A percentile compares a stretch with the other conserved stretches of the same genome.
Evolutionary conservation across 2,113 vertebrate genomes (phyloP).

Genomic region (Prunella fulvescens): DNA sequence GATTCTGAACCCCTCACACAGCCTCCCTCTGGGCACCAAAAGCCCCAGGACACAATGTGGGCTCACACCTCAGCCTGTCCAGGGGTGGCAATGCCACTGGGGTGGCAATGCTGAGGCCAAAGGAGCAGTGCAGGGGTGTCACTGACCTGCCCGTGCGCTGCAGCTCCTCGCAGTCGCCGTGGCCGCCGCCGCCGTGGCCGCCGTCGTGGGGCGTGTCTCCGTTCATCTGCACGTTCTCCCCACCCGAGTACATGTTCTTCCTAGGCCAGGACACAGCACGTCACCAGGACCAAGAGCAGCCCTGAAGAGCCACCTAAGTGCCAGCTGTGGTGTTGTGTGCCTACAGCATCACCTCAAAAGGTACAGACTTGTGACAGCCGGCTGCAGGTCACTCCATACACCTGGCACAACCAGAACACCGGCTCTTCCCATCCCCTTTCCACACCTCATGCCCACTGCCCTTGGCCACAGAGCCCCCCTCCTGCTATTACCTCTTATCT

Average conservation of each 20-base stretch:
- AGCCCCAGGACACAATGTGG: accelerated
- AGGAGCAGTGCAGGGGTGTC: accelerated
- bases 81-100: accelerated
- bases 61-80: neutral
- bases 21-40: neutral
- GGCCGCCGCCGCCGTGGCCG: constrained; percentile 85
- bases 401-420: neutral
- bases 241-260: constrained; percentile 94
- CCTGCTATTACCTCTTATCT: constrained; percentile 86
- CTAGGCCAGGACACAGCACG: constrained; percentile 25
- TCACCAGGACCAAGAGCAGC: neutral
- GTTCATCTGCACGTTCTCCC: constrained; percentile 91
- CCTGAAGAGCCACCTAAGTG: too few relatives aligned
- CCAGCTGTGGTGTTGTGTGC: accelerated
- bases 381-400: neutral
- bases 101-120: too few relatives aligned
- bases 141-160: constrained; percentile 87
- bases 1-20: neutral
- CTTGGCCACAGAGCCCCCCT: neutral
- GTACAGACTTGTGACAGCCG: neutral
- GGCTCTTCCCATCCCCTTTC: neutral
- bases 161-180: constrained; percentile 85
- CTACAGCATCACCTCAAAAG: neutral
- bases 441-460: accelerated
- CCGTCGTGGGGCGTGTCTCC: constrained; percentile 87